Evolutionary conservation across 1,140 invertebrate species (phyloP).

Genomic region (Medauroidea extradentata): DNA sequence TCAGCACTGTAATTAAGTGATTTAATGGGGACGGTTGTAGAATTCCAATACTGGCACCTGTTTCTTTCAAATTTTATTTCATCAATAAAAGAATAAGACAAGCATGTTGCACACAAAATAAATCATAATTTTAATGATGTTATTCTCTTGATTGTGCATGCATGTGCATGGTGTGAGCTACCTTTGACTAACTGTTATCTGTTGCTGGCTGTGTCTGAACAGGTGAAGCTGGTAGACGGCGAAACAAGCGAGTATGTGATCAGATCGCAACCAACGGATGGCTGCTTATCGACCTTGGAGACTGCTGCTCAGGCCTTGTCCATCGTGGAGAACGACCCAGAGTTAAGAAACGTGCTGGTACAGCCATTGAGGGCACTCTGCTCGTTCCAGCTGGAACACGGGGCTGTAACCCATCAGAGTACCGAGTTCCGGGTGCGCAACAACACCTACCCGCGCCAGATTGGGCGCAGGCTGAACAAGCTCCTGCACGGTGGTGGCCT

Average conservation of each 20-base stretch:
- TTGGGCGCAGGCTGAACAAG: slow-evolving; percentile 71
- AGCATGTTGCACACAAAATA: too few relatives aligned
- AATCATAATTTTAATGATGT: too few relatives aligned
- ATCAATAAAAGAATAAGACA: too few relatives aligned
- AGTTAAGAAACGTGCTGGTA: slow-evolving; percentile 63
- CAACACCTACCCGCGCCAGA: slow-evolving; percentile 76
- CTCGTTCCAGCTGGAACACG: slow-evolving; percentile 79
- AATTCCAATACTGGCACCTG: too few relatives aligned
- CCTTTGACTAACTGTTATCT: too few relatives aligned
- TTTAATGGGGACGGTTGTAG: too few relatives aligned
- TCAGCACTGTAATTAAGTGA: too few relatives aligned
- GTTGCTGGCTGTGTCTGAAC: too few relatives aligned
- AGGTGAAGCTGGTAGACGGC: slow-evolving; percentile 69
- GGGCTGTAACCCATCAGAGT: slow-evolving; percentile 88
- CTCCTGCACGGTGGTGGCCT: slow-evolving; percentile 24
- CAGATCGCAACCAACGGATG: slow-evolving; percentile 86
- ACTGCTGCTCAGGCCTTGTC: slow-evolving; percentile 78
- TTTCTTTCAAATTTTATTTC: too few relatives aligned
- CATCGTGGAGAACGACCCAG: slow-evolving; percentile 65
- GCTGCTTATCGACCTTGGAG: slow-evolving; percentile 87
- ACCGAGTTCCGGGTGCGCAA: slow-evolving; percentile 85
- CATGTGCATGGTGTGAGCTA: too few relatives aligned
- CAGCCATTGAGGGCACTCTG: slow-evolving; percentile 78
- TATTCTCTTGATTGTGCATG: too few relatives aligned
- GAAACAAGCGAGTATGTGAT: slow-evolving; percentile 84